Evolutionary conservation across 2,797 vertebrate species (phyloP).

Genomic region (Sebastes goodei): DNA sequence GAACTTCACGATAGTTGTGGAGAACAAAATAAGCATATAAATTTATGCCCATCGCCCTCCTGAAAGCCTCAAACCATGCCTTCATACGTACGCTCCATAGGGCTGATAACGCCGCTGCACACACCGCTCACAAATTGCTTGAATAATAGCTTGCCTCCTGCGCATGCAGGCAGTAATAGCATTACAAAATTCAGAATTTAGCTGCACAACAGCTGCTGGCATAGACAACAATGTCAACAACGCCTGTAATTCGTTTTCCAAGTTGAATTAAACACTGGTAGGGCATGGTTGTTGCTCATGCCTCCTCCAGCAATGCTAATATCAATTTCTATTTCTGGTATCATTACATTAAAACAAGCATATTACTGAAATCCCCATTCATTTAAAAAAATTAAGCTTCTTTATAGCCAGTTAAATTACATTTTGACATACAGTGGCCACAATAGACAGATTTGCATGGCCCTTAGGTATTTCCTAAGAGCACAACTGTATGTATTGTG

Average conservation of each 20-base stretch:
- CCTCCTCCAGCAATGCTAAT: slow-evolving; percentile 6
- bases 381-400: slow-evolving; percentile 17
- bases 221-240: too few relatives aligned
- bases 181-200: too few relatives aligned
- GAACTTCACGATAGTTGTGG: too few relatives aligned
- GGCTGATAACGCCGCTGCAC: too few relatives aligned
- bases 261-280: background rate
- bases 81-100: accelerated
- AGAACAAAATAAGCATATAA: too few relatives aligned
- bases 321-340: slow-evolving; percentile 36
- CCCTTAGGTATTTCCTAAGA: background rate
- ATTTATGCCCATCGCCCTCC: too few relatives aligned
- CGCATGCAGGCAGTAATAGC: too few relatives aligned
- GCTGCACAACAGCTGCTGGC: too few relatives aligned
- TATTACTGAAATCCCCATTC: background rate
- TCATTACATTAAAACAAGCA: background rate
- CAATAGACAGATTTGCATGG: background rate
- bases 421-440: background rate
- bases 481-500: background rate
- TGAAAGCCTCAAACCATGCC: too few relatives aligned
- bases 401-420: background rate
- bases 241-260: too few relatives aligned
- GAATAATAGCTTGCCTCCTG: too few relatives aligned
- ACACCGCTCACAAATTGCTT: too few relatives aligned
- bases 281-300: slow-evolving; percentile 5